Percentiles rank a stretch among this genome's conserved stretches.
These are phyloP conservation scores for Erpetoichthys calabaricus DNA, from an alignment of 2,797 vertebrate species.

Conservation along the genomic window DNA sequence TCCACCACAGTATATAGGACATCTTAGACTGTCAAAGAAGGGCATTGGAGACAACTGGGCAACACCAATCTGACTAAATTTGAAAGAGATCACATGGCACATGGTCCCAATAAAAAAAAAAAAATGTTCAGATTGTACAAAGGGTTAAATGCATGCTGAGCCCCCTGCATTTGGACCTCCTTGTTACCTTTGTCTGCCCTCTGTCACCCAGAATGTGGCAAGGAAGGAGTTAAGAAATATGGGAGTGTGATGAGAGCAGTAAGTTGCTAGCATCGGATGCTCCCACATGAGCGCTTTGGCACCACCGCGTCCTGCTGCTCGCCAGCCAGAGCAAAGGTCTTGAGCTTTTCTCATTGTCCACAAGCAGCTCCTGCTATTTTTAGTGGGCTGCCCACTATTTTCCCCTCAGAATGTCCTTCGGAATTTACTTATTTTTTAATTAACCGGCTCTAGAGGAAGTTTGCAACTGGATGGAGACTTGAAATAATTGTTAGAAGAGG, in stretches of 20 bases:
- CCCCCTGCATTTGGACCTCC: too few species aligned
- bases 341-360: constrained; percentile 3
- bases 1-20: too few species aligned
- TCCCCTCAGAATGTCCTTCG: constrained; percentile 22
- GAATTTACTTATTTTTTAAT: constrained; percentile 12
- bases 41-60: too few species aligned
- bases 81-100: too few species aligned
- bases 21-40: too few species aligned
- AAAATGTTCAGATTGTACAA: too few species aligned
- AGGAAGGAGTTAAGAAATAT: neutral
- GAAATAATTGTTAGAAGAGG: constrained; percentile 33
- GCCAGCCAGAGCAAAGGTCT: constrained; percentile 60
- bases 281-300: constrained; percentile 26
- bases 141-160: too few species aligned
- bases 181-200: too few species aligned
- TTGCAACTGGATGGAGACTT: constrained; percentile 16
- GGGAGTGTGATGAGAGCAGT: constrained; percentile 21
- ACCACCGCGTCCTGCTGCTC: constrained; percentile 4
- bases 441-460: constrained; percentile 35
- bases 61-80: too few species aligned
- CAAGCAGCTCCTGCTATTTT: constrained; percentile 31
- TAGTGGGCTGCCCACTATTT: constrained; percentile 34
- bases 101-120: too few species aligned
- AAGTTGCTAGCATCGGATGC: constrained; percentile 24
- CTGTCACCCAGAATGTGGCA: too few species aligned